A percentile compares a stretch with the other conserved stretches of the same genome.
Evolutionary conservation across 2,888 invertebrate genomes (phyloP).

Genomic region (Quadriops clusia): DNA sequence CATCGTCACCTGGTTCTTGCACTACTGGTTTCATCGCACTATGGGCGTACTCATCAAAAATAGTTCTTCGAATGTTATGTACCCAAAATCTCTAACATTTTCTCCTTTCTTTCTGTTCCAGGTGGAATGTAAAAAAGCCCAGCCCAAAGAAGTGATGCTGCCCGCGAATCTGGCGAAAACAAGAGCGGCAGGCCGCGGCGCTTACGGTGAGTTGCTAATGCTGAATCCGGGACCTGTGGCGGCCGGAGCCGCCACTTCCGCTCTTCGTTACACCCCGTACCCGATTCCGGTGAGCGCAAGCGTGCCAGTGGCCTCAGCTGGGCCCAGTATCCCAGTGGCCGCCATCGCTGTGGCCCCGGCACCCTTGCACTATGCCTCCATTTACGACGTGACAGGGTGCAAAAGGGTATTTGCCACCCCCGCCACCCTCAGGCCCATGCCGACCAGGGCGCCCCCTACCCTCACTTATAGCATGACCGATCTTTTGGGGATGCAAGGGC

Average conservation of each 20-base stretch:
- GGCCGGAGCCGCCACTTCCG: conserved; percentile 35
- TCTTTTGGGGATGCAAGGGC: conserved; percentile 56
- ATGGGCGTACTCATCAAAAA: too few species aligned
- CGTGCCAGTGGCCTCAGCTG: conserved; percentile 24
- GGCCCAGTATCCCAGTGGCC: conserved; percentile 28
- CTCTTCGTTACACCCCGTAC: conserved; percentile 51
- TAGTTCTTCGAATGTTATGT: too few species aligned
- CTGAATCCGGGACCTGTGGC: conserved; percentile 50
- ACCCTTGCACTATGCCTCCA: conserved; percentile 34
- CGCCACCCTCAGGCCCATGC: conserved; percentile 40
- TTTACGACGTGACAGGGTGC: conserved; percentile 42
- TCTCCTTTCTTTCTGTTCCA: conserved; percentile 38
- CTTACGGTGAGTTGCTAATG: conserved; percentile 96
- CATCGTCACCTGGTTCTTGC: too few species aligned
- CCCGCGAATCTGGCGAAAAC: conserved; percentile 93
- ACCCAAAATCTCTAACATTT: too few species aligned
- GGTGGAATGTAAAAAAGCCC: conserved; percentile 99
- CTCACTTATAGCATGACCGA: conserved; percentile 59
- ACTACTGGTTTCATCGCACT: too few species aligned
- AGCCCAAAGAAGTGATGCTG: conserved; percentile 99
- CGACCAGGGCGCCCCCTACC: conserved; percentile 44
- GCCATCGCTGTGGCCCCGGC: conserved; percentile 32
- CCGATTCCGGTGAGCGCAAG: conserved; percentile 42
- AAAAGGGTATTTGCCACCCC: conserved; percentile 46
- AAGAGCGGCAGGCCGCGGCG: conserved; percentile 87